These are phyloP conservation scores for Acipenser ruthenus DNA, from an alignment of 2,797 vertebrate genomes.

Conservation along the genomic window DNA sequence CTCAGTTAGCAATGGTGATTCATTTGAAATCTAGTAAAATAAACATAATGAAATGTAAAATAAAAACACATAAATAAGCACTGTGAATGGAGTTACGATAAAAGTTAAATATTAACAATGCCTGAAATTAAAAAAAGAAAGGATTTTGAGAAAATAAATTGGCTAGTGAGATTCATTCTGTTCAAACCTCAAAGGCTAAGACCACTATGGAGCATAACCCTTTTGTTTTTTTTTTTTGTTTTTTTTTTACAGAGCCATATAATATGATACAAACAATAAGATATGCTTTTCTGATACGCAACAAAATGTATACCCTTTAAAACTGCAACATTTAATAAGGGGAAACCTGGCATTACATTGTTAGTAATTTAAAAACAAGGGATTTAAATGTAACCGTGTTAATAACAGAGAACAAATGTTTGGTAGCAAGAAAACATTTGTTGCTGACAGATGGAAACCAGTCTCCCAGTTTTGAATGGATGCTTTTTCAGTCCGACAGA, in stretches of 20 bases:
- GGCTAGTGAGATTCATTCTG: too few species aligned
- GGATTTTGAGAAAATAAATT: background rate
- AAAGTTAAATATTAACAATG: background rate
- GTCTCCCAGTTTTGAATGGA: slow-evolving; percentile 54
- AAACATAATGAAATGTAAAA: slow-evolving; percentile 2
- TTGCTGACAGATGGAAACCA: slow-evolving; percentile 49
- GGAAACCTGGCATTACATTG: too few species aligned
- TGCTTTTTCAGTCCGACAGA: slow-evolving; percentile 33
- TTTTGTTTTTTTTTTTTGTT: too few species aligned
- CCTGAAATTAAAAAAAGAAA: background rate
- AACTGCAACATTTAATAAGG: too few species aligned
- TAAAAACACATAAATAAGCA: background rate
- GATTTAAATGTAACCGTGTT: slow-evolving; percentile 10
- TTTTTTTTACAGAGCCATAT: too few species aligned
- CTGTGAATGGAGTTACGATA: background rate
- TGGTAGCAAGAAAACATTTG: slow-evolving; percentile 57
- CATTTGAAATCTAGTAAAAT: slow-evolving; percentile 8
- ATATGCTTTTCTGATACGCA: too few species aligned
- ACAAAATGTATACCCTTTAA: too few species aligned
- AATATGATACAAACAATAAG: too few species aligned
- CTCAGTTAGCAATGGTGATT: slow-evolving; percentile 1
- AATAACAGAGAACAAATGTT: slow-evolving; percentile 56
- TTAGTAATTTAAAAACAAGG: background rate
- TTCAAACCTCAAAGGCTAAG: too few species aligned
- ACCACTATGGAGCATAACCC: too few species aligned